Conservation (phyloP, 2,113 vertebrate genomes). For the Globicephala melas region DNA sequence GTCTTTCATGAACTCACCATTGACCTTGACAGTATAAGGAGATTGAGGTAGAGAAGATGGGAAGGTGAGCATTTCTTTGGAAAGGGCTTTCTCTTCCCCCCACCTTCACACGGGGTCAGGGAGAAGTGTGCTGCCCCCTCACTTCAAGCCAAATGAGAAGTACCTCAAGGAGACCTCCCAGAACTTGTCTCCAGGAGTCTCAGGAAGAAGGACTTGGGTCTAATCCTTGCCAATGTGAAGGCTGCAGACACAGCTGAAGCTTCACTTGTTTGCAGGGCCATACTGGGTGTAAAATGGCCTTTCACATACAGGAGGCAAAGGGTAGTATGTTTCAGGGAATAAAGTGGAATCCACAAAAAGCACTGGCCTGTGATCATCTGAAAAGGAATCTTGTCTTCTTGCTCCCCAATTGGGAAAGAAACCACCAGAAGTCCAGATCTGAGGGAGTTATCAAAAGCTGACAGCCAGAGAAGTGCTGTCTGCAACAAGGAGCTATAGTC, state of each 20-base stretch:
- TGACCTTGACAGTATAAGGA: background rate
- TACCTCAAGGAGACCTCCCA: background rate
- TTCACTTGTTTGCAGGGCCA: background rate
- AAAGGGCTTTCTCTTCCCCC: background rate
- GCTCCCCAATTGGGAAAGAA: background rate
- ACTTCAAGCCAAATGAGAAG: background rate
- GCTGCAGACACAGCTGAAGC: background rate
- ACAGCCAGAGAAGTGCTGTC: background rate
- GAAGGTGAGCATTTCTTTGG: background rate
- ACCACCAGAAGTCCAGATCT: background rate
- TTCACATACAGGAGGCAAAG: background rate
- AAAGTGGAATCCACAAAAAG: background rate
- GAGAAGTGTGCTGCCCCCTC: rapidly evolving
- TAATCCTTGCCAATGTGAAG: background rate
- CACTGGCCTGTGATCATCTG: background rate
- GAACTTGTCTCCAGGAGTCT: background rate
- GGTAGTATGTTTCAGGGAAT: background rate
- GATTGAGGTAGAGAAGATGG: background rate
- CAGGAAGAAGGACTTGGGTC: background rate
- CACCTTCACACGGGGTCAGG: background rate
- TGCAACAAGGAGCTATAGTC: background rate
- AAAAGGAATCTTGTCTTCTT: background rate
- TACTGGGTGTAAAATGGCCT: background rate
- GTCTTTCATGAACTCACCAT: background rate
- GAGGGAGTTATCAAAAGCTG: background rate